These are phyloP conservation scores for Drosophila hydei DNA, from an alignment of 1,140 invertebrate species.

Conservation along the genomic window DNA sequence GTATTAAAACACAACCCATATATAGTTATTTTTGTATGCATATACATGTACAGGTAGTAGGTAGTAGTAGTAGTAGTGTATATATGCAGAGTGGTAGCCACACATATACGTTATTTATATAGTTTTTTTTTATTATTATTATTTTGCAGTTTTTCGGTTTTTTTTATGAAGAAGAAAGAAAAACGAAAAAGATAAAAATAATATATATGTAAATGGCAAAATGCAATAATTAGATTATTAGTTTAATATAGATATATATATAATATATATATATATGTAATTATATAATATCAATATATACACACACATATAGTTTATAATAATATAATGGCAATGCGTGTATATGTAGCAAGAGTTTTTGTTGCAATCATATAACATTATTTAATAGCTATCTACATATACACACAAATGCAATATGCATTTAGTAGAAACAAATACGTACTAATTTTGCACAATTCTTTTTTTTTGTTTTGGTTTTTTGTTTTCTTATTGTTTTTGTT, in stretches of 20 bases:
- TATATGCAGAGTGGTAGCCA: slow-evolving; percentile 81
- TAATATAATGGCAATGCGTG: slow-evolving; percentile 60
- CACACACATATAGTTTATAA: slow-evolving; percentile 69
- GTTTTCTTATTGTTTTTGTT: slow-evolving; percentile 55
- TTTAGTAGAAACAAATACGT: slow-evolving; percentile 81
- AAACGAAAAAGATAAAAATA: slow-evolving; percentile 84
- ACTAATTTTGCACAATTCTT: slow-evolving; percentile 72
- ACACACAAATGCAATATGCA: slow-evolving; percentile 71
- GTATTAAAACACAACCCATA: slow-evolving; percentile 83
- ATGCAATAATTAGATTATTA: slow-evolving; percentile 84
- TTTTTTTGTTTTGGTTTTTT: slow-evolving; percentile 50
- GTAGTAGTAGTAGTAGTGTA: slow-evolving; percentile 78
- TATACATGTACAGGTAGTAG: slow-evolving; percentile 83
- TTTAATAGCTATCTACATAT: slow-evolving; percentile 56
- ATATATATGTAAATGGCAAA: slow-evolving; percentile 84
- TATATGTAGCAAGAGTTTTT: slow-evolving; percentile 53
- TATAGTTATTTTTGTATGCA: slow-evolving; percentile 83
- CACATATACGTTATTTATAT: slow-evolving; percentile 83
- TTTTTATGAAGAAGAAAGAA: slow-evolving; percentile 84
- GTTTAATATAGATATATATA: slow-evolving; percentile 82
- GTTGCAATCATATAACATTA: slow-evolving; percentile 19
- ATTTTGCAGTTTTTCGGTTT: slow-evolving; percentile 77
- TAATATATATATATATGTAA: slow-evolving; percentile 64
- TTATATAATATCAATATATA: slow-evolving; percentile 77
- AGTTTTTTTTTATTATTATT: slow-evolving; percentile 72